phyloP scores from a whole-genome alignment of 1,140 invertebrate genomes.

The Hyles euphorbiae region DNA sequence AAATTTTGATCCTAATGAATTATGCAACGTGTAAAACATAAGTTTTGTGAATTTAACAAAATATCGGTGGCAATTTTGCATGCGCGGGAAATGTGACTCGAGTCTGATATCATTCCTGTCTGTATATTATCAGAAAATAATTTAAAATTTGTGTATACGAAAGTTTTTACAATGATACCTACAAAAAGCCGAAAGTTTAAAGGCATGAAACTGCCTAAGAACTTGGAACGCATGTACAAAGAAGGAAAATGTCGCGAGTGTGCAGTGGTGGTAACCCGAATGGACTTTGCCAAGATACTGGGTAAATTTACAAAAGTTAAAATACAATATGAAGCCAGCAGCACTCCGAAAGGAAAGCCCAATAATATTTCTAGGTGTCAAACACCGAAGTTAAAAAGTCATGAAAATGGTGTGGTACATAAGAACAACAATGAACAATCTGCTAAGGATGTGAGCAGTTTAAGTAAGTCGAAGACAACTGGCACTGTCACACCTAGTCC shows the following conservation, averaged over 20 bases:
- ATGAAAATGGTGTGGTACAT: conserved; percentile 71
- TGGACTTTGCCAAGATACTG: conserved; percentile 70
- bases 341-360: conserved; percentile 34
- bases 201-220: conserved; percentile 44
- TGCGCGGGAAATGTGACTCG: conserved; percentile 73
- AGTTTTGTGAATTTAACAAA: conserved; percentile 17
- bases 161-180: conserved; percentile 48
- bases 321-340: conserved; percentile 62
- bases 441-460: conserved; percentile 29
- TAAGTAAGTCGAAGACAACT: conserved; percentile 31
- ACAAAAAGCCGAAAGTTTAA: conserved; percentile 37
- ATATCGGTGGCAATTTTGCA: conserved; percentile 32
- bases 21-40: conserved; percentile 12
- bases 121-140: conserved; percentile 2
- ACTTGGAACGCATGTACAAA: conserved; percentile 58
- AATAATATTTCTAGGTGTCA: conserved; percentile 28
- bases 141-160: conserved; percentile 10
- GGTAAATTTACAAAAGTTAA: conserved; percentile 71
- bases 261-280: conserved; percentile 61
- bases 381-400: conserved; percentile 53
- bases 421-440: conserved; percentile 53
- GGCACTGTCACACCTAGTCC: conserved; percentile 12
- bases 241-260: conserved; percentile 68
- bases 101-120: conserved; percentile 36
- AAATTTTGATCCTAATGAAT: conserved; percentile 4